A percentile compares a stretch with the other conserved stretches of the same genome.
Conservation (phyloP, 2,888 invertebrate species). For the Aspidapion aeneum region DNA sequence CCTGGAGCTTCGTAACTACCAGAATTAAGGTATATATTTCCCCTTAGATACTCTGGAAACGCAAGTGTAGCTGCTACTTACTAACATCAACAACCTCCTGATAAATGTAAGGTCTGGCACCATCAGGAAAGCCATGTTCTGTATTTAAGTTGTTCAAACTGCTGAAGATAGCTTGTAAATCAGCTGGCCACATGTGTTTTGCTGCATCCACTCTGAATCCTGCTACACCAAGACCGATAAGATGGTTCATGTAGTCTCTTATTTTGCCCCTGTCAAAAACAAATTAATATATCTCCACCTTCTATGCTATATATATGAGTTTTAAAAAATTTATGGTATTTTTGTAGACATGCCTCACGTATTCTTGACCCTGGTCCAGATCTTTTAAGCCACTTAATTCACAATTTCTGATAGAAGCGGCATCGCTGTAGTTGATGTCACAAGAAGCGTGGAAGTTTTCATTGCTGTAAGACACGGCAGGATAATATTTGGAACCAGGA, state of each 20-base stretch:
- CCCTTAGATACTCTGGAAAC: no score
- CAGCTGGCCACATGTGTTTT: conserved; percentile 55
- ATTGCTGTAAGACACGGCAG: conserved; percentile 61
- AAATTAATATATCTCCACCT: no score
- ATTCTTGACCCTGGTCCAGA: conserved; percentile 43
- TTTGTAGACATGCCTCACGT: no score
- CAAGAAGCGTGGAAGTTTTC: conserved; percentile 69
- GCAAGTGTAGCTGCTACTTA: no score
- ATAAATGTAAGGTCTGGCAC: conserved; percentile 63
- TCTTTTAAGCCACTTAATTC: conserved; percentile 41
- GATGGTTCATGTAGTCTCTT: conserved; percentile 50
- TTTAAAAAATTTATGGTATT: no score
- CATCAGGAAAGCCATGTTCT: conserved; percentile 58
- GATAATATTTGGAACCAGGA: conserved; percentile 46
- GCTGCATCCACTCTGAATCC: conserved; percentile 55
- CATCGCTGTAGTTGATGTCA: conserved; percentile 61
- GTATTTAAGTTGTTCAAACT: conserved; percentile 59
- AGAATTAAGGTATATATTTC: no score
- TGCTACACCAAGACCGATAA: conserved; percentile 54
- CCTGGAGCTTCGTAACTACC: no score
- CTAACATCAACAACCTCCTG: conserved; percentile 74
- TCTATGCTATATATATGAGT: no score
- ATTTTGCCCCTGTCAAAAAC: no score
- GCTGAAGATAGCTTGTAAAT: conserved; percentile 52
- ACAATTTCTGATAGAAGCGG: conserved; percentile 55